These are phyloP conservation scores for Oceanodroma leucorhoa DNA, from an alignment of 2,797 vertebrate species.

Conservation along the genomic window DNA sequence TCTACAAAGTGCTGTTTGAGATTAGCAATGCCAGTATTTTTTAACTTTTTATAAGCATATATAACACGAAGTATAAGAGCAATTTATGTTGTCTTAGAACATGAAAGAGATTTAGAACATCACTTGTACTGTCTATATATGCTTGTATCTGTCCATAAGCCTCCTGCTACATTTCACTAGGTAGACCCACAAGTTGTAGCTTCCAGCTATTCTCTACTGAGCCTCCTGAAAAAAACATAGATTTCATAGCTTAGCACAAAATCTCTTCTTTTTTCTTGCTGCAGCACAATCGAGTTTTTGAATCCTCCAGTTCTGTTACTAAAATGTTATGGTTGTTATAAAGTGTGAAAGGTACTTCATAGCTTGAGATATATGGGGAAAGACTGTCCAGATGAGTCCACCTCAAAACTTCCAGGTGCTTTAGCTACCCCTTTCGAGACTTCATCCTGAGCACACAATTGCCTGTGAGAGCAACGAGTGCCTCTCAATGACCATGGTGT, in stretches of 20 bases:
- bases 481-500: background rate
- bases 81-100: background rate
- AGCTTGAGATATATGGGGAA: background rate
- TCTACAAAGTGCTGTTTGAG: background rate
- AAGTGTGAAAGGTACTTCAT: background rate
- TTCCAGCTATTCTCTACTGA: background rate
- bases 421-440: background rate
- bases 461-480: background rate
- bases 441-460: background rate
- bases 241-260: background rate
- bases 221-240: background rate
- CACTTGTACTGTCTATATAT: background rate
- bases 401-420: background rate
- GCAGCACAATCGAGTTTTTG: background rate
- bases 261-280: background rate
- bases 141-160: background rate
- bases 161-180: background rate
- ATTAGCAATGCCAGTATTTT: background rate
- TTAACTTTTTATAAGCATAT: background rate
- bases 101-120: background rate
- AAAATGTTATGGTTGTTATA: background rate
- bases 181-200: background rate
- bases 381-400: background rate
- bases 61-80: background rate
- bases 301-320: background rate